Conservation (phyloP, 2,888 invertebrate species). For the Sarcophaga caerulescens region DNA sequence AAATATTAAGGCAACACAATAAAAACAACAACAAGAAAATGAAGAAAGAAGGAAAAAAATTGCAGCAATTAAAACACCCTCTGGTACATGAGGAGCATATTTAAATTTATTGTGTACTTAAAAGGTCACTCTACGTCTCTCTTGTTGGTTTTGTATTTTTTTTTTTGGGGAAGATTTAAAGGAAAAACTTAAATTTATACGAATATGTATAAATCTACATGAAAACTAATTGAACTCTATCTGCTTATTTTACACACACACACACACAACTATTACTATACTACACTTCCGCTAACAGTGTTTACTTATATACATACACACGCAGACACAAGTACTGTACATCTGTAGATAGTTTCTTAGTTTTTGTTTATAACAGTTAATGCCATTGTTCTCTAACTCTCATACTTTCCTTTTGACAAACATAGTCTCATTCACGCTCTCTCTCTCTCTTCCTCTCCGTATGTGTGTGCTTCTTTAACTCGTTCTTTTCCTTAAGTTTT, state of each 20-base stretch:
- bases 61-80: conserved; percentile 50
- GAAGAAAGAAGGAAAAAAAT: not conserved
- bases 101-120: conserved; percentile 54
- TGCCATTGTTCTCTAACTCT: not conserved
- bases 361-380: conserved; percentile 12
- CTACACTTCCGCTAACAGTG: not conserved
- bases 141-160: not conserved
- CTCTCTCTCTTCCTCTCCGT: not conserved
- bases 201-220: no score
- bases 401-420: no score
- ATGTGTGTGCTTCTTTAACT: not conserved
- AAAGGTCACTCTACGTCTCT: conserved; percentile 46
- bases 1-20: not conserved
- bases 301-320: not conserved
- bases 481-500: not conserved
- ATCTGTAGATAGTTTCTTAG: not conserved
- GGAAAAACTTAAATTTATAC: not conserved
- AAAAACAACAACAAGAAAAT: not conserved
- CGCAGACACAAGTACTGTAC: not conserved
- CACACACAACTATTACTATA: not conserved
- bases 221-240: conserved; percentile 41
- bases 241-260: not conserved
- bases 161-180: no score
- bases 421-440: no score
- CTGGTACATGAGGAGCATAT: conserved; percentile 38